Base-by-base conservation (phyloP, 2,797 vertebrate genomes). In the Gallirallus australis region DNA sequence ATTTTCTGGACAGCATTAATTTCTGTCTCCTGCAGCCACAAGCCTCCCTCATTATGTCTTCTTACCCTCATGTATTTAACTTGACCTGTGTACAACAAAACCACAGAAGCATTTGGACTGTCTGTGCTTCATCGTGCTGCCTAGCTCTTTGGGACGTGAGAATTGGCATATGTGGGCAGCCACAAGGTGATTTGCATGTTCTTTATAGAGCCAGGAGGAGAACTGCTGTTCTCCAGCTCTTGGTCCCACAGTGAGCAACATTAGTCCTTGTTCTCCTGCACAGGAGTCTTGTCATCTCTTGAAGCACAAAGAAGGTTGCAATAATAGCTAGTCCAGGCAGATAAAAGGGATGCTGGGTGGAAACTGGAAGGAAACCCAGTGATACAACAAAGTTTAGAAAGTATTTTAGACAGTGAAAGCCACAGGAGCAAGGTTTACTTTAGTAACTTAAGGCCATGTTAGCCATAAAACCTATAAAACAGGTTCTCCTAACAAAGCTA, bases 381-480 rank as follows among this genome's bases (percentile, higher is more conserved):
- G 65, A 7, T 30, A n/a, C 9, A 71, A 53, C 6, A 53, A 69
- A 56, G 10, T 18, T 66, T 53, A 37, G 6, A 6, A 86, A 63
- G 5, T 42, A 6, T 71, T 85, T 70, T 25, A 68, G 37, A 33
- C 33, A 50, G 39, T 45, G 52, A 71, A 92, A 85, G 33, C 21
- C 11, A 25, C 54, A 80, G 37, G 19, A 63, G 15, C 31, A 27
- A 80, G 16, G 50, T 78, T 80, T 82, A 48, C 45, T 73, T 89
- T 79, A 37, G 30, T 96, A 90, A 69, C 23, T 65, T 35, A 79
- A 82, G 50, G 59, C 54, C 9, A 19, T 17, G 8, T 81, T 86
- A 86, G 24, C 78, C 33, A 40, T 92, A 75, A 93, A 93, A 94
- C 84, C 66, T 95, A 86, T 92, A 89, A 84, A 95, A 93, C 93